phyloP scores from a whole-genome alignment of 2,113 vertebrate genomes.

The Pteronura brasiliensis region DNA sequence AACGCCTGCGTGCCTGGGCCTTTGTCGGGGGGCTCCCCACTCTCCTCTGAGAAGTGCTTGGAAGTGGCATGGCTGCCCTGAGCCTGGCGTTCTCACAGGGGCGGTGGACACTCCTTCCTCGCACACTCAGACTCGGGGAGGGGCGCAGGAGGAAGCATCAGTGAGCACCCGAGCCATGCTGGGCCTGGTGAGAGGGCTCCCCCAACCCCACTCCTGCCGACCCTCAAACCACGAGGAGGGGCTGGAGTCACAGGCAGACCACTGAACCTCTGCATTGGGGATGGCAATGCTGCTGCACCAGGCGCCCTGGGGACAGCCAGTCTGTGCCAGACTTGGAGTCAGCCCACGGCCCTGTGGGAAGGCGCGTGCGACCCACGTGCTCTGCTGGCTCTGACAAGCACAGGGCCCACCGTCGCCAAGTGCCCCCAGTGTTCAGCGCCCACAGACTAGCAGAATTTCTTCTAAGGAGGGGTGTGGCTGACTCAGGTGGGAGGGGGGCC shows the following conservation, averaged over 20 bases:
- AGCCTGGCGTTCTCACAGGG: neutral
- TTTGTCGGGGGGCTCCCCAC: no score
- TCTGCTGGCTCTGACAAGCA: no score
- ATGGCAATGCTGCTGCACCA: fast-evolving
- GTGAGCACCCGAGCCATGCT: neutral
- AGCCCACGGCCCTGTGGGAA: fast-evolving
- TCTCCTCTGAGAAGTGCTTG: neutral
- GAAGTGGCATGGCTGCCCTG: neutral
- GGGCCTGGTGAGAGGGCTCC: no score
- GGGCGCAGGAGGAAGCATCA: neutral
- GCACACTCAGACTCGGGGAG: neutral
- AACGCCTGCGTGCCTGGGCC: neutral
- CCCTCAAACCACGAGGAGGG: no score
- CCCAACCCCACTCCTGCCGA: neutral
- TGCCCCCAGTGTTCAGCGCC: neutral
- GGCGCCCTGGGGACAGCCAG: neutral
- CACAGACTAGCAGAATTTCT: neutral
- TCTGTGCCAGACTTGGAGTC: neutral
- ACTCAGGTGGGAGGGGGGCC: neutral
- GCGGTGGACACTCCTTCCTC: neutral
- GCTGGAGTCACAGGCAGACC: neutral
- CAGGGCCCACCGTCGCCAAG: fast-evolving
- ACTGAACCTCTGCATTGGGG: neutral
- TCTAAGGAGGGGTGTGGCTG: neutral
- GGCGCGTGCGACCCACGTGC: fast-evolving